Evolutionary conservation across 2,797 vertebrate genomes (phyloP).

Genomic region (Cossypha dichroa): DNA sequence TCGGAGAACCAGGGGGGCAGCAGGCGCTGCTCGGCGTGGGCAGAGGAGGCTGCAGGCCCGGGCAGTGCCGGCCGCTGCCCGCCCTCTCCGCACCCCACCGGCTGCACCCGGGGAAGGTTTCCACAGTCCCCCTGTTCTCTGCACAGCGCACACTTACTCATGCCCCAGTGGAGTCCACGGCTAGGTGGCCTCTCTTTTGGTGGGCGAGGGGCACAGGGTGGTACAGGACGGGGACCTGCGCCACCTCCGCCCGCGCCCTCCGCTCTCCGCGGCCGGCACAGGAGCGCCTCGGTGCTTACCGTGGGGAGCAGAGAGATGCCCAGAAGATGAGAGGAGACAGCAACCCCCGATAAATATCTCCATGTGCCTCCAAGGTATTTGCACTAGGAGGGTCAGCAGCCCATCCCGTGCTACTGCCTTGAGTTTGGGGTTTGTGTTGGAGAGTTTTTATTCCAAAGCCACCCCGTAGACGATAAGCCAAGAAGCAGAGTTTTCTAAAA

Average conservation of each 20-base stretch:
- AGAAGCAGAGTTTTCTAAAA: neutral
- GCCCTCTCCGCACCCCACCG: accelerated
- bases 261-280: neutral
- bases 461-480: neutral
- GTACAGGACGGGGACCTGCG: accelerated
- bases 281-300: neutral
- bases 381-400: neutral
- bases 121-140: accelerated
- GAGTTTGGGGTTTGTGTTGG: neutral
- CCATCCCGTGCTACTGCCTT: neutral
- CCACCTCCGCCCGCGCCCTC: accelerated
- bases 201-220: neutral
- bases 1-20: neutral
- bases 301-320: neutral
- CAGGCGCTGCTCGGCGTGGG: neutral
- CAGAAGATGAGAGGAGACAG: neutral
- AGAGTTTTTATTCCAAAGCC: neutral
- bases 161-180: neutral
- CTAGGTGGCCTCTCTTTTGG: neutral
- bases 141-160: neutral
- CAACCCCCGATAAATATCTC: neutral
- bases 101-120: accelerated
- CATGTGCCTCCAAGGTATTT: neutral
- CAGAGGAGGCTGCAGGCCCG: neutral
- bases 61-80: neutral